Evolutionary conservation across 2,113 vertebrate genomes (phyloP), one percentile per base, ranked within the genome.

Genomic region (Glaucomys volans): DNA sequence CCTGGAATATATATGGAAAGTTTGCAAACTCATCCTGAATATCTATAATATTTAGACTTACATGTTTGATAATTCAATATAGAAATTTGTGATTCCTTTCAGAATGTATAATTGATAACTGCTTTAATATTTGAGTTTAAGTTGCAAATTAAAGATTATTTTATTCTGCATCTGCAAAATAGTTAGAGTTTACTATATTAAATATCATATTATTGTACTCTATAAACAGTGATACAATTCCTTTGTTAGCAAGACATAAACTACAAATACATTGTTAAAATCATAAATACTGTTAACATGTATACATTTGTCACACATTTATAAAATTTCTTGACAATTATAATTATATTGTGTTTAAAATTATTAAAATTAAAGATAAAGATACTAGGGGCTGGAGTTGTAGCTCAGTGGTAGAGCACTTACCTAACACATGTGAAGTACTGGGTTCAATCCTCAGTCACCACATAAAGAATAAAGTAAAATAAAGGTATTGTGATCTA

Each of bases 141-240:
- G 24, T 54, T 95, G 2, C 93, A 97, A 35, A 14, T 66, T 88
- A 83, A 90, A 90, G 35, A 57, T 82, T 90, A 66, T 50, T 85
- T 81, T 37, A 88, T 4, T 66, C 47, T 82, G 64, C 80, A 77
- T 94, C 95, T 84, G 10, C 8, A 57, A 82, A 76, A 40, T 14
- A 71, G 24, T 91, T 87, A 84, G 1, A 20, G 22, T 71, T 97
- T 62, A 47, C 26, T 47, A 83, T 52, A 80, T 66, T 95, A 86
- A 26, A 89, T 4, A 54, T 69, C 57, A 67, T 28, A 57, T 96
- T 87, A n/a, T 91, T 88, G 75, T 9, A 85, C 54, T 62, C 37
- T 87, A 44, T 75, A 24, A 86, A 62, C 3, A 62, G 75, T 93
- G 17, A 54, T 30, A 76, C 2, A 88, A 22, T 30, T 95, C 4